Percentiles rank a stretch among this genome's conserved stretches.
Evolutionary conservation across 1,140 invertebrate species (phyloP).

Genomic region (Leptinotarsa texana): DNA sequence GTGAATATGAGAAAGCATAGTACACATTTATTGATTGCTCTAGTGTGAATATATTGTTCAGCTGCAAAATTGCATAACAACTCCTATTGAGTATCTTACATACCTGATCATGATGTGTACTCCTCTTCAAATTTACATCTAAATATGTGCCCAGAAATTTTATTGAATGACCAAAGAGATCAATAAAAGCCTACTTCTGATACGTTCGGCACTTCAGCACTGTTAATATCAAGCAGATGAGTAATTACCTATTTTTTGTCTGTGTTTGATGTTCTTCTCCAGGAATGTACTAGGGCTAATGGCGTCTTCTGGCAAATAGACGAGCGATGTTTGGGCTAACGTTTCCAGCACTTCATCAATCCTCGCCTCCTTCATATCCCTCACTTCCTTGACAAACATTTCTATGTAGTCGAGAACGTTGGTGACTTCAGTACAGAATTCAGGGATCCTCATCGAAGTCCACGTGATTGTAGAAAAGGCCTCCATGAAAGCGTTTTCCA

Average conservation of each 20-base stretch:
- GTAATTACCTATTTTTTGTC: slow-evolving; percentile 59
- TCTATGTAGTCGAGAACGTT: slow-evolving; percentile 67
- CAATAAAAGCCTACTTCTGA: too few species aligned
- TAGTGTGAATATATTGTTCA: too few species aligned
- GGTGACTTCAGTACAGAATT: slow-evolving; percentile 66
- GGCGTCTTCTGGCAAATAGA: slow-evolving; percentile 69
- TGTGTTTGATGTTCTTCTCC: slow-evolving; percentile 64
- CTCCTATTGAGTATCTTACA: too few species aligned
- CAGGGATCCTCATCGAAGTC: slow-evolving; percentile 74
- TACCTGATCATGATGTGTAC: too few species aligned
- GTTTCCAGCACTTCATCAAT: slow-evolving; percentile 72
- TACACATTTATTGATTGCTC: too few species aligned
- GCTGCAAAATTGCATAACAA: too few species aligned
- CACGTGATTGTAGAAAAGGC: slow-evolving; percentile 78
- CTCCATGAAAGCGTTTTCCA: slow-evolving; percentile 73
- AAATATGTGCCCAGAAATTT: too few species aligned
- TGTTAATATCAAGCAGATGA: neutral
- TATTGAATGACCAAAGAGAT: too few species aligned
- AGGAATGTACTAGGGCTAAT: slow-evolving; percentile 69
- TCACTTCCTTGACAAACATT: slow-evolving; percentile 69
- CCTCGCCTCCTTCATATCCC: slow-evolving; percentile 75
- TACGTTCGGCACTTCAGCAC: neutral
- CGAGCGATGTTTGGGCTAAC: slow-evolving; percentile 66
- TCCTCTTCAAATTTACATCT: too few species aligned
- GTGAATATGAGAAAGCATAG: too few species aligned